A percentile compares a stretch with the other conserved stretches of the same genome.
Conservation (phyloP, 2,797 vertebrate species). For the Hypotaenidia okinawae region DNA sequence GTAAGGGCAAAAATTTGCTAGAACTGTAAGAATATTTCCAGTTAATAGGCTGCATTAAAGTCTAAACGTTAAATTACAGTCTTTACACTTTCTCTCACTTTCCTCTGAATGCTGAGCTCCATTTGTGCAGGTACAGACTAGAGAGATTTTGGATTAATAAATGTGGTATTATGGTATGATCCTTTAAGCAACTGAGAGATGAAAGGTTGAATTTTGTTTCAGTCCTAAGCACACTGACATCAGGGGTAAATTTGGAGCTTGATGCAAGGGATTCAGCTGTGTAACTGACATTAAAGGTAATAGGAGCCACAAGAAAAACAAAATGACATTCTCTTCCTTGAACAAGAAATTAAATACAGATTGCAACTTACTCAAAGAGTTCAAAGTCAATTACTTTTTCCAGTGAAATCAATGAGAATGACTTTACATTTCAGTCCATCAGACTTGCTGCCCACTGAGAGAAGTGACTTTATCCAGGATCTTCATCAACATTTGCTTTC, state of each 20-base stretch:
- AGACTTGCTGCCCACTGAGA: not conserved
- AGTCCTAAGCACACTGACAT: slow-evolving; percentile 12
- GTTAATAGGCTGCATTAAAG: slow-evolving; percentile 5
- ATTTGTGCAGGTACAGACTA: not conserved
- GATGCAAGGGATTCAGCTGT: slow-evolving; percentile 23
- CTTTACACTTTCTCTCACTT: not conserved
- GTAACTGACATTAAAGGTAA: slow-evolving; percentile 25
- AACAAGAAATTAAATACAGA: slow-evolving; percentile 53
- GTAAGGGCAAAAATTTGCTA: slow-evolving; percentile 8
- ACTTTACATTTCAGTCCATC: slow-evolving; percentile 46
- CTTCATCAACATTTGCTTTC: slow-evolving; percentile 18
- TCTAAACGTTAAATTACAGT: not conserved
- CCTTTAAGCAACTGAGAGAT: slow-evolving; percentile 23
- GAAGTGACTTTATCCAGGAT: slow-evolving; percentile 17
- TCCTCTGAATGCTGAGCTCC: not conserved
- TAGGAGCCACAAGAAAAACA: slow-evolving; percentile 32
- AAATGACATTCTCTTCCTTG: slow-evolving; percentile 3
- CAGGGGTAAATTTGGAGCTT: slow-evolving; percentile 3
- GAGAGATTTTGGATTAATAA: slow-evolving; percentile 49
- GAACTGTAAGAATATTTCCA: not conserved
- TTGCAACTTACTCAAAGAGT: slow-evolving; percentile 35
- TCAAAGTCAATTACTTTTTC: slow-evolving; percentile 52
- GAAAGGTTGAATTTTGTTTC: slow-evolving; percentile 42
- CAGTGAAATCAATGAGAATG: slow-evolving; percentile 42
- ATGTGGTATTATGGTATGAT: slow-evolving; percentile 34